Evolutionary conservation across 1,140 invertebrate species (phyloP).

Genomic region (Polyergus mexicanus): DNA sequence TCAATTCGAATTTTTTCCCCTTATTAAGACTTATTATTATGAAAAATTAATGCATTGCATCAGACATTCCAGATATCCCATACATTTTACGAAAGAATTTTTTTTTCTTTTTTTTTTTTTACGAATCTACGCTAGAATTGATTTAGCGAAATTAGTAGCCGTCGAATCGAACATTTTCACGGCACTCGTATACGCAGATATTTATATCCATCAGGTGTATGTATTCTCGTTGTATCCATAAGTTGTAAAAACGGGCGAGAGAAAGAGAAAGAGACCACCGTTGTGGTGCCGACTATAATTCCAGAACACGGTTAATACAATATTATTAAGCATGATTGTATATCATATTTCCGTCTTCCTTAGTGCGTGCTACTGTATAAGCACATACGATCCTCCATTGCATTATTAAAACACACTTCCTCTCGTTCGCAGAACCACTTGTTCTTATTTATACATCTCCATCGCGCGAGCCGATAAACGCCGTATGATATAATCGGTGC

Average conservation of each 20-base stretch:
- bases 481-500: too few species aligned
- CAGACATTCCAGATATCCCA: not conserved
- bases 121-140: not conserved
- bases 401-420: constrained; percentile 58
- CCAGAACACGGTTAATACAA: constrained; percentile 18
- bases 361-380: constrained; percentile 52
- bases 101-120: not conserved
- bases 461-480: not conserved
- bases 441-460: constrained; percentile 36
- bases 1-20: not conserved
- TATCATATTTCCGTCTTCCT: constrained; percentile 49
- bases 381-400: constrained; percentile 53
- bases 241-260: constrained; percentile 36
- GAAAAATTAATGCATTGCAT: not conserved
- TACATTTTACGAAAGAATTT: not conserved
- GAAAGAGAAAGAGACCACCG: constrained; percentile 26
- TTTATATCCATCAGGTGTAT: constrained; percentile 23
- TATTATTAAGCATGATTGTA: constrained; percentile 40
- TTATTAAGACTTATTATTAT: not conserved
- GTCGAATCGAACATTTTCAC: constrained; percentile 4
- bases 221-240: constrained; percentile 49
- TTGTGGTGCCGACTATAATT: constrained; percentile 12
- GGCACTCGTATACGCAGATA: not conserved
- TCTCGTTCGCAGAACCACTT: constrained; percentile 38
- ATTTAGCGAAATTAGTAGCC: constrained; percentile 10